Evolutionary conservation across 2,888 invertebrate species (phyloP).

Genomic region (Lasioglossum lativentre): DNA sequence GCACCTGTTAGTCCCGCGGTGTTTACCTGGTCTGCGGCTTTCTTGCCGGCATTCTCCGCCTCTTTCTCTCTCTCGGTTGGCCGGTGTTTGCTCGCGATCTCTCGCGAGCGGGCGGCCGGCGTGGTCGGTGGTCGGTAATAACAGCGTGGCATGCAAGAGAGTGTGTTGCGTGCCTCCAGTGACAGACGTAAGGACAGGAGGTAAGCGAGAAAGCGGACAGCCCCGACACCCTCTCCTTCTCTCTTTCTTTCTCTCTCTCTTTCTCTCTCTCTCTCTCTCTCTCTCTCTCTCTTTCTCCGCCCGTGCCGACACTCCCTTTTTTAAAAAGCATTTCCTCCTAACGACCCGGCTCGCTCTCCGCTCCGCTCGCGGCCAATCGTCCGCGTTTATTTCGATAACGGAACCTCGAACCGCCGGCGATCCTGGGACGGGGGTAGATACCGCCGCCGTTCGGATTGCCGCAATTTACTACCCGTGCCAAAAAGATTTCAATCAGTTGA

Average conservation of each 20-base stretch:
- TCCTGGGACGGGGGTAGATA: conserved; percentile 7
- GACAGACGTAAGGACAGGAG: conserved; percentile 82
- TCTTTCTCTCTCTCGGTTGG: conserved; percentile 35
- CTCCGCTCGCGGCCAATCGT: conserved; percentile 12
- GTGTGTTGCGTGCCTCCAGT: conserved; percentile 80
- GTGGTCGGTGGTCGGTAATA: conserved; percentile 76
- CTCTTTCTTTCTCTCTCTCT: not conserved
- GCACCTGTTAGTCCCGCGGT: conserved; percentile 55
- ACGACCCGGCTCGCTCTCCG: conserved; percentile 56
- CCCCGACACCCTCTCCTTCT: conserved; percentile 26
- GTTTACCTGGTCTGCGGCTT: conserved; percentile 56
- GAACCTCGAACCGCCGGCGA: conserved; percentile 11
- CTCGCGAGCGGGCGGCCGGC: conserved; percentile 49
- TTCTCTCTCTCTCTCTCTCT: not conserved
- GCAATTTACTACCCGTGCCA: conserved; percentile 9
- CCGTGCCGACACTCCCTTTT: conserved; percentile 69
- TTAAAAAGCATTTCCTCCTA: conserved; percentile 73
- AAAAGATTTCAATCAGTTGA: conserved; percentile 9
- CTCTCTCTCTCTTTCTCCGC: conserved; percentile 20
- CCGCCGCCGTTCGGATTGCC: conserved; percentile 5
- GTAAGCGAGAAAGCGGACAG: conserved; percentile 75
- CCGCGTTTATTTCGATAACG: conserved; percentile 16
- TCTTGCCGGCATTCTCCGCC: conserved; percentile 48
- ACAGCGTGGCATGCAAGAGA: conserved; percentile 78
- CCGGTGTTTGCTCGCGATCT: conserved; percentile 1